Evolutionary conservation across 2,888 invertebrate species (phyloP), one percentile per base, ranked within the genome.

Genomic region (Asteroscopus sphinx): DNA sequence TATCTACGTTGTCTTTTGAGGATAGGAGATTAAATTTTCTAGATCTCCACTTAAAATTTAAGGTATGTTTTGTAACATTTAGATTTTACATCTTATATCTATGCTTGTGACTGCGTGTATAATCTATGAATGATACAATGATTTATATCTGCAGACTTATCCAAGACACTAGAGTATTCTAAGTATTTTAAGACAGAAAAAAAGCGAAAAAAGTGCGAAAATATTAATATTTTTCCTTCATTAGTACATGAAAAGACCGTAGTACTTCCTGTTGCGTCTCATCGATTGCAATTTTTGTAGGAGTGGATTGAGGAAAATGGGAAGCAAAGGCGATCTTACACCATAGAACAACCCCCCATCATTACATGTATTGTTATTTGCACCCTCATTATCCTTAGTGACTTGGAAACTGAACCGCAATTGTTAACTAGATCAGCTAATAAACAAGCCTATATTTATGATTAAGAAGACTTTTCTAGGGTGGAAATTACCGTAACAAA

Each of bases 281-380:
- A 60, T 49, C 59, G 52, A 46, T 60, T 60, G 49, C 61, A 67
- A 68, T 68, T 68, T 60, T 68, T 60, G 60, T 71, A 37, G 36
- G 30, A 47, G 30, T 15, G 12, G 36, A 53, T 67, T 72, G 72
- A 71, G 72, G 67, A 71, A 68, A 68, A 71, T 6, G 7, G 21
- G 17, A 12, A 35, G 21, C 21, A 30, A 39, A 49, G 12, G 45
- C 35, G 42, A 49, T 42, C 17, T 15, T n/a, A n/a, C 33, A 33
- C 33, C 33, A 13, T 42, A 12, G 9, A 12, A 42, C n/a, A 26
- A 33, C 25, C 15, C 12, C 7, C 12, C 13, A 45, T 48, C 45
- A 64, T 46, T 46, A 16, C 32, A 7, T 13, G 37, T 42, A 62
- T 53, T 55, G 28, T 48, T 64, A 40, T 63, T 32, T 54, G 40